Evolutionary conservation across 2,888 invertebrate species (phyloP).

Genomic region (Loripinus fragilis): DNA sequence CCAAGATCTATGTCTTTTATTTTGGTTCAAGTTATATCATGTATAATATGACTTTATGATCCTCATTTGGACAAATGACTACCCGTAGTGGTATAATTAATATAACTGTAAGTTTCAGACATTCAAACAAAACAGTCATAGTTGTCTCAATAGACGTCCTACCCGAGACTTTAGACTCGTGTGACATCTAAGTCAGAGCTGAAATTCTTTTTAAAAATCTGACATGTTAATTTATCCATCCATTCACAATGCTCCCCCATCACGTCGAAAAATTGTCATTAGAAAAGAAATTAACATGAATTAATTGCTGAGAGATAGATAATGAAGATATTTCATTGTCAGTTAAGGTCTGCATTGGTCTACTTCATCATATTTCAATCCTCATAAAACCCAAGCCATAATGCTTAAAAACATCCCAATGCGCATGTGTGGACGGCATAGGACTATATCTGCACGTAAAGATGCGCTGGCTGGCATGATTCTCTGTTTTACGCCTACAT

Average conservation of each 20-base stretch:
- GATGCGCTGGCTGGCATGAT: not conserved
- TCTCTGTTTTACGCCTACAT: not conserved
- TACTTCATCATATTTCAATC: too few species aligned
- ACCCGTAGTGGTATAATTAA: not conserved
- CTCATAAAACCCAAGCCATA: too few species aligned
- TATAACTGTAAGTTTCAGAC: not conserved
- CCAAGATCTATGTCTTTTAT: too few species aligned
- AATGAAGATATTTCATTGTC: too few species aligned
- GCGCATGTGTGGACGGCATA: too few species aligned
- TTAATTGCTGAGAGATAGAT: too few species aligned
- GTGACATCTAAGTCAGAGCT: not conserved
- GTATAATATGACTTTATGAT: too few species aligned
- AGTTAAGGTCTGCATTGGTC: too few species aligned
- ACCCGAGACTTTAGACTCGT: not conserved
- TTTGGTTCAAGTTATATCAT: too few species aligned
- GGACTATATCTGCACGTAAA: not conserved
- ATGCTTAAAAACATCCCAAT: not conserved
- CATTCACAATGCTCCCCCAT: slow-evolving; percentile 6
- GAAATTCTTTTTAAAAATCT: not conserved
- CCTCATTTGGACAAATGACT: too few species aligned
- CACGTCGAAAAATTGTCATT: slow-evolving; percentile 5
- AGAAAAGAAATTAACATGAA: too few species aligned
- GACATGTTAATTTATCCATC: slow-evolving; percentile 18
- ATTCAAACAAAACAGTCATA: not conserved
- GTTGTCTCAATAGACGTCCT: not conserved